phyloP scores from a whole-genome alignment of 1,140 invertebrate genomes.

The Drosophila ogumai region DNA sequence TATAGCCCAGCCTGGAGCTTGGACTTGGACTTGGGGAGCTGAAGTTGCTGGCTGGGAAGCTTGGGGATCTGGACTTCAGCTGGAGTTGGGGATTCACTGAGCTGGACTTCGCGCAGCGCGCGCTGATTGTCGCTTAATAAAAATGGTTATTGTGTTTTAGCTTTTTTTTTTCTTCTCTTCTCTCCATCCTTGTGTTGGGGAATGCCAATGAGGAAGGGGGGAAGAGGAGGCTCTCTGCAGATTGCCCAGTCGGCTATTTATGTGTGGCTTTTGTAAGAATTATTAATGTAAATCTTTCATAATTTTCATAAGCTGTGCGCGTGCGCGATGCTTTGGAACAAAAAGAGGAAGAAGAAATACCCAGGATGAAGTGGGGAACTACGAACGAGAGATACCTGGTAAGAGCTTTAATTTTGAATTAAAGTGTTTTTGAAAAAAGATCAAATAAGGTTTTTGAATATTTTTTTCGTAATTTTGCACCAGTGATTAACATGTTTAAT shows the following conservation, averaged over 20 bases:
- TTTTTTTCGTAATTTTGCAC: too few relatives aligned
- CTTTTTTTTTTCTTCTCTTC: slow-evolving; percentile 11
- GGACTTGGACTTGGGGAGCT: slow-evolving; percentile 8
- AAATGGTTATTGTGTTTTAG: slow-evolving; percentile 81
- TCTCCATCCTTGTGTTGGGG: background rate
- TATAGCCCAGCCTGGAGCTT: slow-evolving; percentile 34
- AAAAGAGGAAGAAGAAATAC: slow-evolving; percentile 3
- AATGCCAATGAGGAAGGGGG: background rate
- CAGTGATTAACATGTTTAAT: too few relatives aligned
- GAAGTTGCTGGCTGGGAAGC: slow-evolving; percentile 10
- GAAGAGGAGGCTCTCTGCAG: slow-evolving; percentile 23
- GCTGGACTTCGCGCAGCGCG: slow-evolving; percentile 66
- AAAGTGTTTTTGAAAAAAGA: too few relatives aligned
- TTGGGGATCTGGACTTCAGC: slow-evolving; percentile 25
- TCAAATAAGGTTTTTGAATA: too few relatives aligned
- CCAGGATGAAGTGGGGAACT: background rate
- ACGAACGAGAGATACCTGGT: slow-evolving; percentile 9
- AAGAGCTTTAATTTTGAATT: background rate
- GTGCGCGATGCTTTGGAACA: slow-evolving; percentile 53
- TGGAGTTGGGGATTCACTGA: slow-evolving; percentile 40
- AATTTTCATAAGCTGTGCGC: slow-evolving; percentile 81
- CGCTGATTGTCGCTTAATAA: slow-evolving; percentile 83
- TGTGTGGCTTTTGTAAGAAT: slow-evolving; percentile 83
- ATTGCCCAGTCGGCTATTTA: slow-evolving; percentile 71
- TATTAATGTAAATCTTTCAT: slow-evolving; percentile 84